Conservation (phyloP, 2,888 invertebrate species). For the Pseudococcus viburni region DNA sequence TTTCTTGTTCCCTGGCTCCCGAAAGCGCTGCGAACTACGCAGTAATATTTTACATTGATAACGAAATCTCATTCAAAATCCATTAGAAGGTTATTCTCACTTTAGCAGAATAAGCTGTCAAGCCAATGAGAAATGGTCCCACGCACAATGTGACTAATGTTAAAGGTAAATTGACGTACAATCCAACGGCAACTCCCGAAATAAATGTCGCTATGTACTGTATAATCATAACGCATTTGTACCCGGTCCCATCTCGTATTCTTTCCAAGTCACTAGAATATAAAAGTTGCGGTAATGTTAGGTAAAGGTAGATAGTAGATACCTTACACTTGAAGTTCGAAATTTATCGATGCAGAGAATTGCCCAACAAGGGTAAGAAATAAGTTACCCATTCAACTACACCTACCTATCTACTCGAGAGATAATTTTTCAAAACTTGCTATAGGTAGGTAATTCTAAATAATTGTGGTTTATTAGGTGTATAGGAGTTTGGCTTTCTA, state of each 20-base stretch:
- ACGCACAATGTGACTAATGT: conserved; percentile 81
- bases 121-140: conserved; percentile 82
- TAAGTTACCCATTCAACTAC: neutral
- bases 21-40: conserved; percentile 72
- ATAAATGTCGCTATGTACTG: conserved; percentile 83
- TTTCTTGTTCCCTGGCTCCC: conserved; percentile 71
- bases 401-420: neutral
- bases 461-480: neutral
- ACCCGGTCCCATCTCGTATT: conserved; percentile 87
- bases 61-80: neutral
- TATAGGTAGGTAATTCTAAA: neutral
- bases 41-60: neutral
- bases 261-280: conserved; percentile 80
- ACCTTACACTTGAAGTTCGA: too few relatives aligned
- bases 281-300: neutral
- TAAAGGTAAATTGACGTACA: conserved; percentile 87
- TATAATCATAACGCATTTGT: conserved; percentile 83
- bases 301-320: neutral
- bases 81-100: conserved; percentile 72
- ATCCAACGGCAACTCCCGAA: conserved; percentile 80
- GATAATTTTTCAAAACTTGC: neutral
- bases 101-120: conserved; percentile 84
- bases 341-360: neutral
- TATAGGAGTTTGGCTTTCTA: neutral
- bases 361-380: neutral